Evolutionary conservation across 2,113 vertebrate species (phyloP), one percentile per base, ranked within the genome.

Genomic region (Alethe diademata): DNA sequence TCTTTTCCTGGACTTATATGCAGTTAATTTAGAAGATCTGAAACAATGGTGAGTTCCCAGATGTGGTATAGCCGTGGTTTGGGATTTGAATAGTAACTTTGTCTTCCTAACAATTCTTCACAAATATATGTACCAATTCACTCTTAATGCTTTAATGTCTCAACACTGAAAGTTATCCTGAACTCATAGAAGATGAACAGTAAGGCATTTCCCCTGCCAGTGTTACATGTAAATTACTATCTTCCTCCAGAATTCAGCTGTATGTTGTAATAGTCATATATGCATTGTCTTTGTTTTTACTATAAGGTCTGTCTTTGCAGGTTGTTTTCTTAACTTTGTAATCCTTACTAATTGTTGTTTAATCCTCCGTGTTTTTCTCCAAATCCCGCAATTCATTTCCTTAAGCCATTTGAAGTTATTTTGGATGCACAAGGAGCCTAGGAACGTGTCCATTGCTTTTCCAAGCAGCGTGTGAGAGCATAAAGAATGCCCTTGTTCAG

Each of bases 401-500:
- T 86, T 38, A 24, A 62, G 56, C 31, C 19, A 66, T 71, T 83
- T 90, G 40, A 64, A 66, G 56, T 76, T 88, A 45, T 60, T 88
- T 83, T 80, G 48, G 28, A 33, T 53, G n/a, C 65, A n/a, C 11
- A 24, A 53, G 29, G 45, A 78, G 31, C 35, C 14, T 69, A 51
- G 51, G 57, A 86, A 47, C 4, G 12, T 0, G 1, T 92, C 43
- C 48, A 67, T 65, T 92, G 78, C 74, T 71, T 95, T 94, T 67
- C n/a, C 51, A 60, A 62, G 78, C 74, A 74, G 87, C n/a, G n/a
- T 3, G 0, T 60, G 86, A 84, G 69, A 78, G 73, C 35, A 91
- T 50, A 86, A 88, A 90, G 88, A n/a, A 26, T n/a, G 57, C 78
- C 72, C 95, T 94, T 94, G 93, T 95, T 92, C 57, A 14, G 72